Percentiles rank a stretch among this genome's conserved stretches.
Conservation (phyloP, 2,888 invertebrate species). For the Tachina grossa region DNA sequence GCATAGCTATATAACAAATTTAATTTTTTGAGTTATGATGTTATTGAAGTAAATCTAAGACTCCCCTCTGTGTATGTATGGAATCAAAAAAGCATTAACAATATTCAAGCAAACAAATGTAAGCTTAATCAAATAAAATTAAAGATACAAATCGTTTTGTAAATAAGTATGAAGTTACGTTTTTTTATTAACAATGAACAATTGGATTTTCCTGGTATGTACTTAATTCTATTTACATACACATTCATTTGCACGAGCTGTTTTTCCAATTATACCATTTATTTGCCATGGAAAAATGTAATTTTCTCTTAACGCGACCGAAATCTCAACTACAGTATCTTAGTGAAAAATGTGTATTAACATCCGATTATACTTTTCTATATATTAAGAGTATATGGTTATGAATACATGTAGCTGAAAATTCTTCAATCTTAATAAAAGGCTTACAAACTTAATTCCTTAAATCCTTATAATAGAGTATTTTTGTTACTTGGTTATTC, state of each 20-base stretch:
- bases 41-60: too few species aligned
- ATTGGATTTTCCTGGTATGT: background rate
- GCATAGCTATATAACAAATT: too few species aligned
- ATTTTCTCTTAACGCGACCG: constrained; percentile 32
- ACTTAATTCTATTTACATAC: background rate
- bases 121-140: constrained; percentile 76
- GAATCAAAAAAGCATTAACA: background rate
- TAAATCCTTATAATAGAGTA: too few species aligned
- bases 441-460: too few species aligned
- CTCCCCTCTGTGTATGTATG: too few species aligned
- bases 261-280: background rate
- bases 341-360: constrained; percentile 2
- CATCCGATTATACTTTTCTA: background rate
- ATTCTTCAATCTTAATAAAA: too few species aligned
- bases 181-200: constrained; percentile 60
- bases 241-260: background rate
- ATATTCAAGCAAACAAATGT: constrained; percentile 73
- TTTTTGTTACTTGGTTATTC: too few species aligned
- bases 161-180: constrained; percentile 49
- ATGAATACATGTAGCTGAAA: too few species aligned
- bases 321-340: constrained; percentile 13
- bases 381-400: background rate
- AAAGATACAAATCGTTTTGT: constrained; percentile 77
- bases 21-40: too few species aligned
- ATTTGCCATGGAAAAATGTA: constrained; percentile 64